Evolutionary conservation across 2,797 vertebrate species (phyloP).

Genomic region (Ceryle rudis): DNA sequence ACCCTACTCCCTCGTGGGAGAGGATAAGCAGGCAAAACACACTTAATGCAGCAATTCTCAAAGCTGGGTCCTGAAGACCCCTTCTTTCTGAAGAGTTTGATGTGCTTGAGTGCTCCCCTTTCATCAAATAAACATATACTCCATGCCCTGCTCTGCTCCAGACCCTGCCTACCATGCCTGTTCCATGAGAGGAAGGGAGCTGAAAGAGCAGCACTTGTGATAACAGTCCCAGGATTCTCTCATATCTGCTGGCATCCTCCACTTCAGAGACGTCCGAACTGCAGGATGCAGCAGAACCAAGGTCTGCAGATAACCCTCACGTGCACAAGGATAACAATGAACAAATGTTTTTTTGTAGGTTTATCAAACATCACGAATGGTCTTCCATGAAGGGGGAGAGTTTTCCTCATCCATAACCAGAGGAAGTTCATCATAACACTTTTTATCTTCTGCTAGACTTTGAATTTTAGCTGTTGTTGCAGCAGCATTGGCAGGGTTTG

Average conservation of each 20-base stretch:
- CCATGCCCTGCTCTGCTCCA: background rate
- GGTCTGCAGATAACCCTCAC: background rate
- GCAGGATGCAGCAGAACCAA: background rate
- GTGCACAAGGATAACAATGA: background rate
- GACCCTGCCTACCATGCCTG: background rate
- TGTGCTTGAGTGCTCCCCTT: background rate
- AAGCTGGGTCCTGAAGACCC: background rate
- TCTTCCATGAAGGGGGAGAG: background rate
- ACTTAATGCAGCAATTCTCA: background rate
- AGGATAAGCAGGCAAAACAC: background rate
- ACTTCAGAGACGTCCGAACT: background rate
- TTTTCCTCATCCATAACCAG: background rate
- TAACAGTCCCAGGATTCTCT: background rate
- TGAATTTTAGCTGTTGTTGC: background rate
- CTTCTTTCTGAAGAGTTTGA: background rate
- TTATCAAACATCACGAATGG: background rate
- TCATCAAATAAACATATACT: background rate
- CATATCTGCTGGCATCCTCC: background rate
- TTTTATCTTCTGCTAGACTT: background rate
- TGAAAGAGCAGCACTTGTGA: background rate
- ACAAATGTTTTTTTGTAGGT: background rate
- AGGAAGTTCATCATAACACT: background rate
- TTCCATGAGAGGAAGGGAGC: background rate
- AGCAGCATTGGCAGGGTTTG: background rate
- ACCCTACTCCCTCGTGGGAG: background rate